Conservation (phyloP, 2,888 invertebrate genomes). For the Poecilus cupreus region DNA sequence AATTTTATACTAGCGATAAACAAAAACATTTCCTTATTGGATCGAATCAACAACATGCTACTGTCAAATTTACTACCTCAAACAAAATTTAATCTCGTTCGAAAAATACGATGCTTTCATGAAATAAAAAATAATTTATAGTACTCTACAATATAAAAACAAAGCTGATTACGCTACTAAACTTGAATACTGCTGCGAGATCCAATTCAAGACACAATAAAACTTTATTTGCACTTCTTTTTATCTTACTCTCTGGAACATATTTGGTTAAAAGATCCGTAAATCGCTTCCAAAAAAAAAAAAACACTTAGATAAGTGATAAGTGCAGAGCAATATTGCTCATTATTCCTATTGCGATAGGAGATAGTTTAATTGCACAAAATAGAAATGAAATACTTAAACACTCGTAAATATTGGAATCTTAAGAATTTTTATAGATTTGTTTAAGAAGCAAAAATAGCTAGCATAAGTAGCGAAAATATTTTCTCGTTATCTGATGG, state of each 20-base stretch:
- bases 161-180: neutral
- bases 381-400: neutral
- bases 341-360: conserved; percentile 1
- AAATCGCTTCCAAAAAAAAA: conserved; percentile 10
- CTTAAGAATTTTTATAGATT: neutral
- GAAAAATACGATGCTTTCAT: neutral
- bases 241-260: neutral
- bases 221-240: conserved; percentile 16
- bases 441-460: conserved; percentile 15
- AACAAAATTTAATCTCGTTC: too few species aligned
- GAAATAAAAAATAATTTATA: conserved; percentile 21
- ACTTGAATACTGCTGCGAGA: neutral
- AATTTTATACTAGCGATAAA: too few species aligned
- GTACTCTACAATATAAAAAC: neutral
- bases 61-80: too few species aligned
- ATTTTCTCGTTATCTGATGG: neutral
- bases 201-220: neutral
- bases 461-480: neutral
- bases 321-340: neutral
- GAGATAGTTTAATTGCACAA: conserved; percentile 12
- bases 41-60: too few species aligned
- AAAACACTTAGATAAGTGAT: neutral
- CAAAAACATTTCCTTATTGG: too few species aligned
- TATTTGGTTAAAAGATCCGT: conserved; percentile 15
- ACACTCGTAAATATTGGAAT: conserved; percentile 21